Evolutionary conservation across 1,140 invertebrate species (phyloP), one percentile per base, ranked within the genome.

Genomic region (Tribolium castaneum): DNA sequence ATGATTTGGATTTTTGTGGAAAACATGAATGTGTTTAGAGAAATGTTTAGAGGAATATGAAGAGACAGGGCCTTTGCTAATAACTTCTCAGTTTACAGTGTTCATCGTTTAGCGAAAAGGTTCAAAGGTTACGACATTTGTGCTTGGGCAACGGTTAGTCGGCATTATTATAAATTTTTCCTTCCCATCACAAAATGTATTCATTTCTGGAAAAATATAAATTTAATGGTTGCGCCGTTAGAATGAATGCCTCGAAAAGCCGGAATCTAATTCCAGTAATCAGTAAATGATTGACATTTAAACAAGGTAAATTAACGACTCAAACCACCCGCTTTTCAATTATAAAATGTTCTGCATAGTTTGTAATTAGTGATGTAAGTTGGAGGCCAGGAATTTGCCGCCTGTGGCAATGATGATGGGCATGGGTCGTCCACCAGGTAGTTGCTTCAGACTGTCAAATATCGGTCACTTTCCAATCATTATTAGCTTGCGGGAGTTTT

Each of bases 331-430:
- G 76, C 76, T 77, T 77, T 77, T 77, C 76, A 77, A 77, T 77
- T 77, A 77, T 77, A 77, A 77, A 77, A 77, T 77, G 76, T 77
- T 77, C 76, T 73, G 76, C 76, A 77, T 77, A 77, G 76, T 77
- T 77, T 77, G 76, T 77, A 77, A 77, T 77, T 77, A 77, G 66
- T 76, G 49, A 54, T 76, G 45, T 62, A 66, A 76, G 74, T 45
- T 76, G 59, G 62, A 70, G 75, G 13, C 62, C 30, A 51, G 51
- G 75, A 76, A 76, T 76, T 76, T 51, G 30, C 70, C 39, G 75
- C 75, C 62, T 19, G n/a, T 35, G 62, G 75, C 75, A 22, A 19
- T 19, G 10, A 30, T 30, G 70, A 72, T 72, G 70, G 70, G 70
- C 50, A 50, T 72, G 39, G 70, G 70, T 73, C 71, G 71, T 50